A percentile compares a stretch with the other conserved stretches of the same genome.
These are phyloP conservation scores for Nerophis lumbriciformis DNA, from an alignment of 2,113 vertebrate species.

Conservation along the genomic window DNA sequence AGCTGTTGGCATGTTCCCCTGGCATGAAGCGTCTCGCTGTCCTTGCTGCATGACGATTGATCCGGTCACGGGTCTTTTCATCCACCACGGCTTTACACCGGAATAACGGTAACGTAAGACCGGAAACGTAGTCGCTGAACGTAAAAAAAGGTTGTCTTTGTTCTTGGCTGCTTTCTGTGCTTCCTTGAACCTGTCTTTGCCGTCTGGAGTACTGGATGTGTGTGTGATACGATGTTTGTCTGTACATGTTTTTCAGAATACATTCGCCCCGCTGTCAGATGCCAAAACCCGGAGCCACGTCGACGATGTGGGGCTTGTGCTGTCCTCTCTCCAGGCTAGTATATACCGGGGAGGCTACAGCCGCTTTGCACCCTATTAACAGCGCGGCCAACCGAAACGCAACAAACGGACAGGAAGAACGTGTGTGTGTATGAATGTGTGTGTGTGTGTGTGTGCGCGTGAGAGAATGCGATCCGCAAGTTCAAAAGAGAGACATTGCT, in stretches of 20 bases:
- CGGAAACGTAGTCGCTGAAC: slow-evolving; percentile 1
- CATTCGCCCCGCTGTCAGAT: slow-evolving; percentile 96
- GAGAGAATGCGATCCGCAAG: background rate
- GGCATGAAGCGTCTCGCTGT: slow-evolving; percentile 58
- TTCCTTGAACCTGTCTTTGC: background rate
- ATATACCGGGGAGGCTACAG: slow-evolving; percentile 99
- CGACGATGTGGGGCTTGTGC: slow-evolving; percentile 96
- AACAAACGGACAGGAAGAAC: slow-evolving; percentile 43
- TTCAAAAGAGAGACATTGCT: slow-evolving; percentile 74
- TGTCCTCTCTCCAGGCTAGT: slow-evolving; percentile 99
- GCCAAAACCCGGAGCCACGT: slow-evolving; percentile 98
- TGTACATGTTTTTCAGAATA: slow-evolving; percentile 82
- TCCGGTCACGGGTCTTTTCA: slow-evolving; percentile 44
- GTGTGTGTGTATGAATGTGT: slow-evolving; percentile 4
- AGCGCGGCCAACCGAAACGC: slow-evolving; percentile 23
- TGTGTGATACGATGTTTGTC: slow-evolving; percentile 6
- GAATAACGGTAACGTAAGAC: slow-evolving; percentile 40
- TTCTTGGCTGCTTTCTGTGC: background rate
- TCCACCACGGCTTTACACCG: slow-evolving; percentile 48
- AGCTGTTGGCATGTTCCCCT: slow-evolving; percentile 55
- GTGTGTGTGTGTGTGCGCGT: slow-evolving; percentile 6
- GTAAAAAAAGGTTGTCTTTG: slow-evolving; percentile 4
- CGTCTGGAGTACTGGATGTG: background rate
- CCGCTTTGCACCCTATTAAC: slow-evolving; percentile 98
- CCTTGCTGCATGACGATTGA: slow-evolving; percentile 67